A percentile compares a stretch with the other conserved stretches of the same genome.
phyloP scores from a whole-genome alignment of 2,797 vertebrate genomes.

The Hippopotamyrus pictus region DNA sequence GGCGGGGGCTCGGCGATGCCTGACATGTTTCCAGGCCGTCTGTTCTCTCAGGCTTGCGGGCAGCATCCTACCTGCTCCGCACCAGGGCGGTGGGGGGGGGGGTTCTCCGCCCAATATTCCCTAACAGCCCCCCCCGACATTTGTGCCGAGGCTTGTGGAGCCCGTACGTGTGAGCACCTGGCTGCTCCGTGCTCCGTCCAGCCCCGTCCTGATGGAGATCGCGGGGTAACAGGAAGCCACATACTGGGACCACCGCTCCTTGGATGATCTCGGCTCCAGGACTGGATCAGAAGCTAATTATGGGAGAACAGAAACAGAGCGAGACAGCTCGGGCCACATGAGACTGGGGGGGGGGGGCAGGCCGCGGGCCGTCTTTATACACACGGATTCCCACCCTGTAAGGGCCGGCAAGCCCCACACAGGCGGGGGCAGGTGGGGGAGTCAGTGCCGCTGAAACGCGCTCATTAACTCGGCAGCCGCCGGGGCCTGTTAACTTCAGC shows the following conservation, averaged over 20 bases:
- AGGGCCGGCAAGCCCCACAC: not conserved
- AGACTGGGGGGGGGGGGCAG: not conserved
- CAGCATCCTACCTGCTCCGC: constrained; percentile 73
- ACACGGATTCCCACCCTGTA: not conserved
- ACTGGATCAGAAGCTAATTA: constrained; percentile 75
- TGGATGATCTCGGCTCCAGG: constrained; percentile 60
- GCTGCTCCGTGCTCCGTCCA: constrained; percentile 44
- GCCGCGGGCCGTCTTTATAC: not conserved
- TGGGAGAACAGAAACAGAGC: constrained; percentile 54
- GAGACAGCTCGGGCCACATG: not conserved
- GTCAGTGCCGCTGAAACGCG: not conserved
- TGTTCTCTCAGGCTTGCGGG: constrained; percentile 57
- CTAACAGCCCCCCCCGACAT: not conserved
- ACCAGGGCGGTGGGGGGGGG: constrained; percentile 44
- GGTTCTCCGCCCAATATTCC: not conserved
- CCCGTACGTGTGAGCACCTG: not conserved
- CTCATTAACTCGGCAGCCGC: constrained; percentile 1
- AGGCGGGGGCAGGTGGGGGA: not conserved
- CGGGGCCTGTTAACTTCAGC: not conserved
- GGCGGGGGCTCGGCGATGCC: constrained; percentile 66
- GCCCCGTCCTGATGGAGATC: constrained; percentile 42
- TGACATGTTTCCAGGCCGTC: constrained; percentile 78
- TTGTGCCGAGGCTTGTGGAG: not conserved
- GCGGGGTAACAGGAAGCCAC: not conserved
- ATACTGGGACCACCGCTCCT: constrained; percentile 48